These are phyloP conservation scores for Carassius carassius DNA, from an alignment of 2,113 vertebrate genomes.

Conservation along the genomic window DNA sequence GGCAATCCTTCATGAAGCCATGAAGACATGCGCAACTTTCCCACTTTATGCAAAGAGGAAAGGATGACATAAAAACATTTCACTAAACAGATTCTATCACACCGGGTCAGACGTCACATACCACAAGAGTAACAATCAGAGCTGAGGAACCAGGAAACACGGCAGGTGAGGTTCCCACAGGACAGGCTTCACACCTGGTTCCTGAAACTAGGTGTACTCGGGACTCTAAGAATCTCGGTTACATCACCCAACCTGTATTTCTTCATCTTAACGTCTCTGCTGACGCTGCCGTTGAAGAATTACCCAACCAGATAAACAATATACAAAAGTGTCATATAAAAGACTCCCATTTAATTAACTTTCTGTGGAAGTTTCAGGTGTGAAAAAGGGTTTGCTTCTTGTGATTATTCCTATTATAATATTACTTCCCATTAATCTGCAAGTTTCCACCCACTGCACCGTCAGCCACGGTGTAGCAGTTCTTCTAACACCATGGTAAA, in stretches of 20 bases:
- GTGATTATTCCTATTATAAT: no score
- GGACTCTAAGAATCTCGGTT: not conserved
- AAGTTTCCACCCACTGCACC: no score
- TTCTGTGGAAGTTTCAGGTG: not conserved
- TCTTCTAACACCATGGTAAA: no score
- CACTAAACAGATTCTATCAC: not conserved
- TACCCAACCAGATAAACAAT: not conserved
- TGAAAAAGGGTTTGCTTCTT: no score
- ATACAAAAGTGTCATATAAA: not conserved
- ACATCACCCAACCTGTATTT: conserved; percentile 29
- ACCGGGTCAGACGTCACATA: not conserved
- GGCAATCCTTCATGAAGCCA: not conserved
- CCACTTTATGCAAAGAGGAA: conserved; percentile 19
- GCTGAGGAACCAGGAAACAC: not conserved
- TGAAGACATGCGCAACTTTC: not conserved
- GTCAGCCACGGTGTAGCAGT: no score
- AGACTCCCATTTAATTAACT: not conserved
- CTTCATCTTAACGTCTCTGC: not conserved
- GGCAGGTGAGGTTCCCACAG: not conserved
- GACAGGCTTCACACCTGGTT: not conserved
- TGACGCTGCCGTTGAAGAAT: not conserved
- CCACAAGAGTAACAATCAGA: not conserved
- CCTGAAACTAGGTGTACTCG: conserved; percentile 29
- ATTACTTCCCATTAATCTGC: no score
- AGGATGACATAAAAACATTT: not conserved